Percentiles rank a stretch among this genome's conserved stretches.
These are phyloP conservation scores for Danio choprae DNA, from an alignment of 2,797 vertebrate genomes.

Conservation along the genomic window DNA sequence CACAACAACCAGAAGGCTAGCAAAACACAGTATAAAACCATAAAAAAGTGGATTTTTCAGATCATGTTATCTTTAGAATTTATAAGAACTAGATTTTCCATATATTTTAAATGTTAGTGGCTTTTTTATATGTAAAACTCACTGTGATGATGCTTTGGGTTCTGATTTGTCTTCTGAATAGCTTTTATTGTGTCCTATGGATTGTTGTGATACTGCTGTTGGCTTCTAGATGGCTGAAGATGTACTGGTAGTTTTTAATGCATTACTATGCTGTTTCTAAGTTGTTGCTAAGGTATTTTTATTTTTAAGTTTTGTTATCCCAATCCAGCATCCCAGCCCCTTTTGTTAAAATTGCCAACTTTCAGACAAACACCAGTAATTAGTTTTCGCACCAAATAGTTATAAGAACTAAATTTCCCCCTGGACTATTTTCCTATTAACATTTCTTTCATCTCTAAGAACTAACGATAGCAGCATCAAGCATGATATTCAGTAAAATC, in stretches of 20 bases:
- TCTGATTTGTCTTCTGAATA: neutral
- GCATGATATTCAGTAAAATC: too few species aligned
- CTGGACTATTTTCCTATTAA: too few species aligned
- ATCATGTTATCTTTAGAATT: neutral
- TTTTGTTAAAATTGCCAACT: neutral
- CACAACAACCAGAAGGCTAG: neutral
- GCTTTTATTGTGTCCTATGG: too few species aligned
- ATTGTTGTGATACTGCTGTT: too few species aligned
- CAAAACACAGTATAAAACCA: neutral
- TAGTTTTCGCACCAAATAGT: too few species aligned
- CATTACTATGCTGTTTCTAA: neutral
- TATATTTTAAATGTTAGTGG: too few species aligned
- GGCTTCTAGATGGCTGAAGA: too few species aligned
- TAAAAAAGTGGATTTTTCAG: neutral
- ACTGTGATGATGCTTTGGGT: neutral
- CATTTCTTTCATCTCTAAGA: too few species aligned
- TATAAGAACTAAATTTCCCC: too few species aligned
- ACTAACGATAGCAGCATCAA: too few species aligned
- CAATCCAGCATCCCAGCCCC: neutral
- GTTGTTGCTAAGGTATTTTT: neutral
- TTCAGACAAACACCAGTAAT: neutral
- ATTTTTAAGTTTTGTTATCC: neutral
- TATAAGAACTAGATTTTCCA: too few species aligned
- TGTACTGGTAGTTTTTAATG: neutral
- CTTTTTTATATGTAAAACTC: neutral